These are phyloP conservation scores for Atherinomorus stipes DNA, from an alignment of 2,113 vertebrate species.

Conservation along the genomic window DNA sequence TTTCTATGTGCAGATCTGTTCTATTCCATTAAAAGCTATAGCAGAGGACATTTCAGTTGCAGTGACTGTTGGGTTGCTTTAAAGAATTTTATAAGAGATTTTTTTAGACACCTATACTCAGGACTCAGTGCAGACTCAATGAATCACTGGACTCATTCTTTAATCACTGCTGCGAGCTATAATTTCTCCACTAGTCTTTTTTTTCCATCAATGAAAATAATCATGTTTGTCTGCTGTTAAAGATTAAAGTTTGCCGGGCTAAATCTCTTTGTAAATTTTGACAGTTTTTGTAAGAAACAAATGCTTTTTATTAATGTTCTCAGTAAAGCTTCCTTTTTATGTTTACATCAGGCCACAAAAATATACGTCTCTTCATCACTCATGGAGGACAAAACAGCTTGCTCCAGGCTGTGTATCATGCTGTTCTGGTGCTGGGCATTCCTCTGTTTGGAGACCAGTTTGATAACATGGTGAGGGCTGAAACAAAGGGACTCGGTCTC, in stretches of 20 bases:
- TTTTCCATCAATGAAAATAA: no score
- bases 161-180: no score
- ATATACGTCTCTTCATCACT: slow-evolving; percentile 76
- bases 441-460: slow-evolving; percentile 76
- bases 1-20: background rate
- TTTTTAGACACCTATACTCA: no score
- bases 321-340: background rate
- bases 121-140: background rate
- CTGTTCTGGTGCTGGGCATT: slow-evolving; percentile 72
- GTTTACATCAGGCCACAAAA: slow-evolving; percentile 71
- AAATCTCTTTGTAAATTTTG: background rate
- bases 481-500: slow-evolving; percentile 77
- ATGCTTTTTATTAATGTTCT: background rate
- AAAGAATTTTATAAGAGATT: no score
- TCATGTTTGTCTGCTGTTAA: no score
- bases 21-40: no score
- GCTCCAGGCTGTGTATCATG: slow-evolving; percentile 80
- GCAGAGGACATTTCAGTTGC: no score
- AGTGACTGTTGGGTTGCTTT: no score
- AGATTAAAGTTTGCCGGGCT: no score
- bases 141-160: no score
- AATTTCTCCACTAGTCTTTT: no score
- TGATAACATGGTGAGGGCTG: slow-evolving; percentile 76
- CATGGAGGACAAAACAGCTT: slow-evolving; percentile 84
- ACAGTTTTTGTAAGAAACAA: background rate